Evolutionary conservation across 2,888 invertebrate genomes (phyloP).

Genomic region (Drosophila flavopinicola): DNA sequence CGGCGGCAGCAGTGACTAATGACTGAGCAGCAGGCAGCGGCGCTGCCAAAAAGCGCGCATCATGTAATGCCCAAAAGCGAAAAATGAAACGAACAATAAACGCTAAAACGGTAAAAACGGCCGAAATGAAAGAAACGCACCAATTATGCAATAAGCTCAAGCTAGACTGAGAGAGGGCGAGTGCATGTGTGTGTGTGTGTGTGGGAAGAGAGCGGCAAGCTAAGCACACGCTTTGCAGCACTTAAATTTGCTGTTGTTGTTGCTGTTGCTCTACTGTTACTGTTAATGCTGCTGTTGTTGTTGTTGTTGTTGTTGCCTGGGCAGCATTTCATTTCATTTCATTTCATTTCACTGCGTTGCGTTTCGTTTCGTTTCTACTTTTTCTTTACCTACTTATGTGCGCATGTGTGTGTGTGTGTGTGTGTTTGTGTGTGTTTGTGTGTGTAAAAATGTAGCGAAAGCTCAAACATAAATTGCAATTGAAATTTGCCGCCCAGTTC

Average conservation of each 20-base stretch:
- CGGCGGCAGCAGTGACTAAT: conserved; percentile 14
- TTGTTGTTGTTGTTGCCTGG: conserved; percentile 27
- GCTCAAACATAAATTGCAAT: conserved; percentile 65
- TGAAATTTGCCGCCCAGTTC: conserved; percentile 51
- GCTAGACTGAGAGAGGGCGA: not conserved
- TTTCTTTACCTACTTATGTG: conserved; percentile 28
- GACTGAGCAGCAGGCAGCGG: conserved; percentile 9
- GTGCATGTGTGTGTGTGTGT: not conserved
- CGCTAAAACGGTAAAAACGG: conserved; percentile 3
- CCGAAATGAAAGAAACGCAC: conserved; percentile 40
- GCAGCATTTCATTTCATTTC: conserved; percentile 46
- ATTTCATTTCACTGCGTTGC: conserved; percentile 29
- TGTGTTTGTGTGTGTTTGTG: conserved; percentile 8
- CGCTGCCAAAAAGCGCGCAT: conserved; percentile 24
- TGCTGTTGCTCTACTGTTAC: too few relatives aligned
- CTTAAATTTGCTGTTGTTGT: conserved; percentile 10
- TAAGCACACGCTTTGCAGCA: conserved; percentile 36
- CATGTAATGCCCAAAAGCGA: conserved; percentile 37
- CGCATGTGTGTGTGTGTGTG: not conserved
- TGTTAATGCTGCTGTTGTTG: too few relatives aligned
- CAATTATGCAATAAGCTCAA: conserved; percentile 61
- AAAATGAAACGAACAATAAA: conserved; percentile 22
- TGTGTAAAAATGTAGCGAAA: conserved; percentile 59
- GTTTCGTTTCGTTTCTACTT: conserved; percentile 23
- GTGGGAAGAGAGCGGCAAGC: conserved; percentile 11